Base-by-base conservation (phyloP, 2,797 vertebrate species). In the Mallotus villosus region DNA sequence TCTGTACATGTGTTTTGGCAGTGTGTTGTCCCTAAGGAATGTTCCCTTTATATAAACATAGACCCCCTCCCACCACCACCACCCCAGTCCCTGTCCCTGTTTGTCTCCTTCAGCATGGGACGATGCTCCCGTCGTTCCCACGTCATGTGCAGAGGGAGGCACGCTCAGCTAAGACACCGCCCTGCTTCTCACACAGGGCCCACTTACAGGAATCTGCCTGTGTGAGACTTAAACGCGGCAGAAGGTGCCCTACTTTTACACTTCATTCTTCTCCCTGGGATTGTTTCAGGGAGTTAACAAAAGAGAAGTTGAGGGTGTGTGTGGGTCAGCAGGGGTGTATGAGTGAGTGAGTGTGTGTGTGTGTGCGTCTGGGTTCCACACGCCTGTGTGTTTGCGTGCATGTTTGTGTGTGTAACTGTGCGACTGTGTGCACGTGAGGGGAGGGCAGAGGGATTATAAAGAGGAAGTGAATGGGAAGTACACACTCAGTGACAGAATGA, bases 401-500 rank as follows among this genome's bases (percentile, higher is more conserved):
- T 70, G 72, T 72, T 70, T 64, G 51, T 37, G 72, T 70, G 51
- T 61, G 72, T 59, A 49, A 55, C 67, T 49, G 63, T 65, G 73
- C 53, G 77, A 70, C 32, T 71, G 83, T 78, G 84, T 79, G 88
- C 89, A 89, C 83, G 87, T 85, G 91, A 89, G 83, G 86, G 85
- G 86, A 82, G 88, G 86, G 87, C 77, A 67, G 74, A 25, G 59
- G 86, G 86, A 87, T 91, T 89, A 90, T 91, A 87, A 91, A 90
- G 86, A 92, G 89, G 89, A 91, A 90, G 88, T 92, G 88, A 92
- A 92, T 91, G 89, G 92, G 91, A 93, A 92, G 92, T 89, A 88
- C 87, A 91, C 90, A 92, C 90, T 93, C 88, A 77, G 89, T 89
- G 90, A 90, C 90, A 90, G 91, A 92, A 87, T 90, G 87, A 91